Evolutionary conservation across 2,888 invertebrate species (phyloP), one percentile per base, ranked within the genome.

Genomic region (Pterobdella sp.): DNA sequence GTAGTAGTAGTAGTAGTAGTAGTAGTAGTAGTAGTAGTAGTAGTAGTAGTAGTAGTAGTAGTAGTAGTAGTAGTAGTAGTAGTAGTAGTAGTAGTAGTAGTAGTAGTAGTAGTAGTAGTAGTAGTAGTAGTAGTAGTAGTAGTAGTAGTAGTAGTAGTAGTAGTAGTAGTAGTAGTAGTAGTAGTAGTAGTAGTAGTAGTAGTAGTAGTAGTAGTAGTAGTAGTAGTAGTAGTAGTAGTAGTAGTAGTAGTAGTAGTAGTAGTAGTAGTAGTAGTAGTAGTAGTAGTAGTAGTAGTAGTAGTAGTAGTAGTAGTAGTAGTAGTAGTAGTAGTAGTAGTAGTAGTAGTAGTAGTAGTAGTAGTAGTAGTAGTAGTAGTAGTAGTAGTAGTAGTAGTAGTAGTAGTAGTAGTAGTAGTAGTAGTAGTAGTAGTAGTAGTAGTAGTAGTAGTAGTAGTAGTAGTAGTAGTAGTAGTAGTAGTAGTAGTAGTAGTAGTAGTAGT

Each of bases 401-500:
- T 56, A 56, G 60, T 56, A 56, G 60, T 56, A 56, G n/a, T 14
- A 56, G 4, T 56, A 18, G 60, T 56, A 18, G 60, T 56, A 56
- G 60, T 56, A 56, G 60, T 56, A 56, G 60, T 56, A 22, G 60
- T 56, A 56, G 60, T 56, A 56, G 60, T 56, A 56, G 32, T 3
- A 7, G 4, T 10, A 7, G 10, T 56, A 56, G 60, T 56, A 56
- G 60, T 56, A 56, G 60, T 56, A n/a, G 60, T 56, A 18, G 60
- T 18, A 56, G 60, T 56, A 56, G 60, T 56, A 56, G 60, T 56
- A 56, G 60, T 56, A n/a, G 60, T 56, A 18, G 60, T 56, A 56
- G 60, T 56, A 18, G 60, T 56, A 70, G 70, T 49, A 32, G 70
- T 70, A 29, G 52, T 70, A 31, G 70, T 56, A 70, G 70, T 70